Conservation (phyloP, 1,140 invertebrate species). For the Drosophila arawakana region DNA sequence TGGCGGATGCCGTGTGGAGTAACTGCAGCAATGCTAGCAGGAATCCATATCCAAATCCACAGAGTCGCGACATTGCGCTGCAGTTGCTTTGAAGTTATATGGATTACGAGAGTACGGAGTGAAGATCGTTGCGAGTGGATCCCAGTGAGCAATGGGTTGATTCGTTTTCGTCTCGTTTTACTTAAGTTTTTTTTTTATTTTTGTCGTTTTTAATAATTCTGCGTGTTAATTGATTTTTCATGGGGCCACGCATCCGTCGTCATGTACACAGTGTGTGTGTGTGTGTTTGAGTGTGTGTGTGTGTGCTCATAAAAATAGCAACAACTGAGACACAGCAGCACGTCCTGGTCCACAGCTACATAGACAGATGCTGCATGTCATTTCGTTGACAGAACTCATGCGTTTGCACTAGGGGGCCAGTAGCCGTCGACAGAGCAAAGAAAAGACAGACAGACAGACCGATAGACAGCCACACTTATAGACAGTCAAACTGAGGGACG, state of each 20-base stretch:
- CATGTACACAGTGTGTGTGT: slow-evolving; percentile 34
- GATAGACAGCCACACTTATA: slow-evolving; percentile 18
- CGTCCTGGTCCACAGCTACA: slow-evolving; percentile 73
- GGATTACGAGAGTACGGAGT: slow-evolving; percentile 10
- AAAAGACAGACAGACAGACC: slow-evolving; percentile 11
- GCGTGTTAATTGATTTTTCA: slow-evolving; percentile 83
- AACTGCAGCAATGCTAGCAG: slow-evolving; percentile 69
- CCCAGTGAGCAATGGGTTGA: not conserved
- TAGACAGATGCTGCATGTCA: slow-evolving; percentile 81
- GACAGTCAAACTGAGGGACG: slow-evolving; percentile 11
- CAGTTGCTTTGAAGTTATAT: slow-evolving; percentile 74
- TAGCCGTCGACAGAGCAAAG: slow-evolving; percentile 13
- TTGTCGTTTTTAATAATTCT: slow-evolving; percentile 81
- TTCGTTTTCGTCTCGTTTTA: slow-evolving; percentile 48
- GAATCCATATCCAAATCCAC: slow-evolving; percentile 58
- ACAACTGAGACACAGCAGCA: slow-evolving; percentile 72
- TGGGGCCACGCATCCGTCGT: slow-evolving; percentile 81
- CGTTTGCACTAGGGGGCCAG: slow-evolving; percentile 50
- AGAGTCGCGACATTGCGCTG: slow-evolving; percentile 71
- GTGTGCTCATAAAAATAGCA: slow-evolving; percentile 80
- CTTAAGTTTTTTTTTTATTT: slow-evolving; percentile 40
- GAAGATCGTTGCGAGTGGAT: slow-evolving; percentile 7
- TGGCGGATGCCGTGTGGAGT: slow-evolving; percentile 61
- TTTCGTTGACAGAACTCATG: slow-evolving; percentile 80
- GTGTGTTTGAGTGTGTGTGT: slow-evolving; percentile 15